Evolutionary conservation across 2,113 vertebrate genomes (phyloP), one percentile per base, ranked within the genome.

Genomic region (Apaloderma vittatum): DNA sequence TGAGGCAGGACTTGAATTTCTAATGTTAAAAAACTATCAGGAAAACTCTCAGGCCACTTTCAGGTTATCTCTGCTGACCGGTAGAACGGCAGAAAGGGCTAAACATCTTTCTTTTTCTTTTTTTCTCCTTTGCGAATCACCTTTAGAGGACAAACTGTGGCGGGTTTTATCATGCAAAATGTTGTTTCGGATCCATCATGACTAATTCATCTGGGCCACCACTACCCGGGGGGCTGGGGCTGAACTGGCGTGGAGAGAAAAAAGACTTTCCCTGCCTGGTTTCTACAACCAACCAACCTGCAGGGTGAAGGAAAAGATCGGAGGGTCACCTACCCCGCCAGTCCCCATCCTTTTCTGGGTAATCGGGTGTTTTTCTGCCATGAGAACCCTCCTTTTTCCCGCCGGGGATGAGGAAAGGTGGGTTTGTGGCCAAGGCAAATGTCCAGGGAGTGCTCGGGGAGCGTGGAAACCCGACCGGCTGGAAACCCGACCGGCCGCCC

Each of bases 1-100:
- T 86, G 46, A 63, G 86, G 52, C 79, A 77, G 89, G 91, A 92
- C 91, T 94, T 94, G 96, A 94, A 96, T 96, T 95, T 88, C 95
- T 74, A 74, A 95, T 74, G 83, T 4, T 40, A 40, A 36, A 54
- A 15, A 95, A 30, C 32, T 5, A 9, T 3, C 77, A 68, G 78
- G 16, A 20, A 29, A 36, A 1, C 75, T 68, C 71, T 29, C 1
- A 6, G 29, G 79, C 78, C 83, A 4, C 94, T 65, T 45, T 26
- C 17, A 12, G 82, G 63, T 37, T 86, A 55, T 85, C 90, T 70
- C 63, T 37, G 27, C 3, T n/a, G 49, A 3, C 34, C 40, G 8
- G 36, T 27, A 4, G 4, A 30, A 12, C 43, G 36, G 37, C 1
- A 22, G 26, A 55, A 52, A 86, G 70, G 51, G 51, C 68, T 91